phyloP scores from a whole-genome alignment of 2,113 vertebrate species.

The Lepisosteus osseus region DNA sequence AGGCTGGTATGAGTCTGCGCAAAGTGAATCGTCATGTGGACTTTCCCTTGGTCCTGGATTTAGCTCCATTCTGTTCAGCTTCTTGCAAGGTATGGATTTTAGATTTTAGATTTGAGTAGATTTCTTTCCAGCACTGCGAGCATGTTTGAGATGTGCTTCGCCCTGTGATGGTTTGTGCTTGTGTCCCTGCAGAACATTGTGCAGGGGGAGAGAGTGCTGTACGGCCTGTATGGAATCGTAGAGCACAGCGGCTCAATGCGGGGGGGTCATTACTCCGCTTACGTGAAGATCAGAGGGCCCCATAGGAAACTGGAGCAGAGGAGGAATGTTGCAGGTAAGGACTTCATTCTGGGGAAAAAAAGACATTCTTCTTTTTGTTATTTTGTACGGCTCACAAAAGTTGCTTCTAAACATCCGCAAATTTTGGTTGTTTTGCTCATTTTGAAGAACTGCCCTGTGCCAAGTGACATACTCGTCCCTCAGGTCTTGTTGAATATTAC shows the following conservation, averaged over 20 bases:
- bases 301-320: constrained; percentile 72
- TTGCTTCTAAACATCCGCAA: too few relatives aligned
- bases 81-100: constrained; percentile 80
- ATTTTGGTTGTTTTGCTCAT: too few relatives aligned
- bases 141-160: neutral
- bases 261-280: constrained; percentile 88
- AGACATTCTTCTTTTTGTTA: neutral
- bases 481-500: neutral
- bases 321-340: constrained; percentile 75
- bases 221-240: constrained; percentile 92
- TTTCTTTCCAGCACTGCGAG: too few relatives aligned
- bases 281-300: constrained; percentile 86
- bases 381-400: too few relatives aligned
- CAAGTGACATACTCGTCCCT: neutral
- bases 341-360: too few relatives aligned
- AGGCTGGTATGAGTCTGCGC: constrained; percentile 91
- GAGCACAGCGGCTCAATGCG: constrained; percentile 95
- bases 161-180: too few relatives aligned
- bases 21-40: constrained; percentile 97
- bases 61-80: constrained; percentile 90
- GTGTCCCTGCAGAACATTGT: constrained; percentile 68
- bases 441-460: too few relatives aligned
- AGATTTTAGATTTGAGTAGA: neutral
- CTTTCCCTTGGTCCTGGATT: constrained; percentile 86
- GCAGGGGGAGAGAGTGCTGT: constrained; percentile 77